These are phyloP conservation scores for Otis tarda DNA, from an alignment of 2,113 vertebrate species.

Conservation along the genomic window DNA sequence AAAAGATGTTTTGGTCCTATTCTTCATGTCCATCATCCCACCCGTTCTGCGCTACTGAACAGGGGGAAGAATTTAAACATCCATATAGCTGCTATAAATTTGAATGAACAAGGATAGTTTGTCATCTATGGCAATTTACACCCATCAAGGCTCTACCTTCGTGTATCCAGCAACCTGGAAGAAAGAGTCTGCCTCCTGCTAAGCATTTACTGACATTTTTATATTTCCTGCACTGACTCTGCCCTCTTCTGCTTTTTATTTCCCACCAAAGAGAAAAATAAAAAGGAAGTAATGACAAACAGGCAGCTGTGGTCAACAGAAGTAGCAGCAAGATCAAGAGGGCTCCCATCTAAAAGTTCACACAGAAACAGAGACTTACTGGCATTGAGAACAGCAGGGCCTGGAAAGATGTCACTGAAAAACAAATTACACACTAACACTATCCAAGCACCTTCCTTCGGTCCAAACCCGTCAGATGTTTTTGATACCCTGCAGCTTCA, in stretches of 20 bases:
- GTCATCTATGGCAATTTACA: background rate
- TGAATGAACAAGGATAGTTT: background rate
- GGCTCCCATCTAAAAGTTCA: background rate
- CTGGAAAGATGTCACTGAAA: slow-evolving; percentile 16
- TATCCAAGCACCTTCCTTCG: background rate
- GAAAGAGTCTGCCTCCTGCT: slow-evolving; percentile 1
- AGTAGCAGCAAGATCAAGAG: background rate
- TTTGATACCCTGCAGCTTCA: slow-evolving; percentile 57
- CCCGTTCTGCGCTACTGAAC: background rate
- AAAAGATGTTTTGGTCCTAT: background rate
- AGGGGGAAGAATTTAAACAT: background rate
- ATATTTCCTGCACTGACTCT: background rate
- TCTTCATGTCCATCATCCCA: background rate
- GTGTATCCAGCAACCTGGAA: background rate
- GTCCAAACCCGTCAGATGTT: slow-evolving; percentile 55
- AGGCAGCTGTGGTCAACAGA: slow-evolving; percentile 4
- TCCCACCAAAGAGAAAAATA: background rate
- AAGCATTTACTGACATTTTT: slow-evolving; percentile 15
- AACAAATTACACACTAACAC: slow-evolving; percentile 40
- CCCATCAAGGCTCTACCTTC: slow-evolving; percentile 13
- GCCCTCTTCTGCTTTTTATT: slow-evolving; percentile 16
- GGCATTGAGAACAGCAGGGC: background rate
- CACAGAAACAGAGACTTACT: background rate
- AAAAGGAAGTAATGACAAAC: background rate
- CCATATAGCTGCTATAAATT: background rate